Evolutionary conservation across 2,888 invertebrate genomes (phyloP), one percentile per base, ranked within the genome.

Genomic region (Bellardia pandia): DNA sequence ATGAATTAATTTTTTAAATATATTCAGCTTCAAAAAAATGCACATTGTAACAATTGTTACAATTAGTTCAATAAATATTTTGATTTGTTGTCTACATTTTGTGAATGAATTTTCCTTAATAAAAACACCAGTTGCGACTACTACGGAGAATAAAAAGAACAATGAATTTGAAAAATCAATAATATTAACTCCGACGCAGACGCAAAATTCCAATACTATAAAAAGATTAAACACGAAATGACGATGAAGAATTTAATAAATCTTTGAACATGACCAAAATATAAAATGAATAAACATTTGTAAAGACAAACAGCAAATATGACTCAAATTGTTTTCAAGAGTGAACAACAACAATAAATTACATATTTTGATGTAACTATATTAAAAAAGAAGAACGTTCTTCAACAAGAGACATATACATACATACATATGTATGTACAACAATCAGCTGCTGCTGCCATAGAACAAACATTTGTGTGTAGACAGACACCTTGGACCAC

Each of bases 81-180:
- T 33, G 48, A 42, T 58, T 45, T 60, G 30, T 68, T 6, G 40
- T 30, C 48, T 9, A 68, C 6, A 42, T 62, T 53, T 66, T 45
- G 14, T 81, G 74, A 76, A 82, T 82, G 82, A 76, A 56, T 81
- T 74, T 80, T 42, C 16, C n/a, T 14, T 45, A 74, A 74, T 33
- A 53, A 84, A 83, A 86, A 78, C 76, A 86, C 86, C 84, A 86
- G 86, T 86, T 86, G 86, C 86, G 30, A 77, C 77, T 66, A 51
- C 30, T 64, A 56, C 30, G 62, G 45, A 69, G 4, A 51, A 66
- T 40, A 75, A 58, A 71, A 79, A 76, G 30, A 64, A 45, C 3
- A 51, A 13, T 66, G 23, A 62, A 66, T 66, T 42, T 80, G 84
- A 56, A 85, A 85, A 87, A 87, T 85, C 86, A 81, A 87, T 87